Base-by-base conservation (phyloP, 2,113 vertebrate genomes). In the Phoenicopterus ruber region DNA sequence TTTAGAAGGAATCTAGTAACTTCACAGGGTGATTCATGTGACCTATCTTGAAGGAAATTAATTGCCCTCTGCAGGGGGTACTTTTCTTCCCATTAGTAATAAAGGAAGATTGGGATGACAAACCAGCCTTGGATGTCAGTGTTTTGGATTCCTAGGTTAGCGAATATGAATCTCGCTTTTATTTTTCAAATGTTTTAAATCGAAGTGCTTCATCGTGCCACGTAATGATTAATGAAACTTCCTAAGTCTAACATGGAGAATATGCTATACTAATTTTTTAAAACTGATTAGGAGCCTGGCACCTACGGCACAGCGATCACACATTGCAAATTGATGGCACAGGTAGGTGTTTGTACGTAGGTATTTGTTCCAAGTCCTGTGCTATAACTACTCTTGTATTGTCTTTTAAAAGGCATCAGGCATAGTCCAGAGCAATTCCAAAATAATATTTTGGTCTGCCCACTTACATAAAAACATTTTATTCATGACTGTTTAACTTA, bases 381-480 rank as follows among this genome's bases (percentile, higher is more conserved):
- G 46, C 47, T 67, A 6, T 26, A 94, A 58, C 44, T 92, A 4
- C 22, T 62, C 28, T 62, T 50, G 20, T 28, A 16, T 88, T 92
- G 91, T 87, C 62, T 69, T 71, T 12, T 86, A 42, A 91, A 67
- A 89, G 31, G 12, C 26, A 57, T 72, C 34, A n/a, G 46, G 24
- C 31, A 67, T 78, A 12, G 0, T 62, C 50, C 28, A 66, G 47
- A 81, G 52, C 38, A 86, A 80, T 29, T 83, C 26, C 9, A 88
- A 87, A 92, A 57, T 70, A 52, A 57, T 65, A 58, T 76, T 95
- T 93, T 65, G 32, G 32, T 57, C 67, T 95, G 17, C 57, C 17
- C 47, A 73, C 84, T 86, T 89, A 59, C 36, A 84, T 88, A 91
- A 94, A 94, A 91, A 74, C 93, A 84, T 63, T 92, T 85, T 85